Evolutionary conservation across 1,140 invertebrate species (phyloP), one percentile per base, ranked within the genome.

Genomic region (Amphibalanus amphitrite): DNA sequence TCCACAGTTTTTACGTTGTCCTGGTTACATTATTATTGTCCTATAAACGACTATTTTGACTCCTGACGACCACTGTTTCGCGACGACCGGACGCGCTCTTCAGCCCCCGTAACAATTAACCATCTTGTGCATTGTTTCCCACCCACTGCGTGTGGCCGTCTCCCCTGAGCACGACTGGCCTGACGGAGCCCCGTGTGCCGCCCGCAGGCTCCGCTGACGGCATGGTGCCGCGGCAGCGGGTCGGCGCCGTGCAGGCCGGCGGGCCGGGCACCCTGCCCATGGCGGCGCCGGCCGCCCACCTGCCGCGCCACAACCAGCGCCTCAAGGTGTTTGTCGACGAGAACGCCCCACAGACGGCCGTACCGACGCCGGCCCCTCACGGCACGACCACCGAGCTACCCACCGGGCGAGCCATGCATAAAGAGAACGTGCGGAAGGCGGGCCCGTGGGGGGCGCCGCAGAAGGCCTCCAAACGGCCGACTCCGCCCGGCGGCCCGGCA

Each of bases 401-500:
- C 1, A 26, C 64, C 8, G 71, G 6, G 47, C 69, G 67, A 20
- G 17, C 25, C 28, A 20, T 59, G 28, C 28, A 67, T 13, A 71
- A 71, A 28, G 71, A 71, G 64, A 71, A 71, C 64, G 29, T 59
- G 47, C 47, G 47, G 13, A 59, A 59, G 47, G 47, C 47, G 6
- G 47, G 47, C 1, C 47, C 47, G 47, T 59, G 47, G 47, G 47
- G 47, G 23, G 47, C 6, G 47, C 47, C 40, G 64, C 33, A 8
- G 71, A 28, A 38, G 28, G 47, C 71, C 15, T 29, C 59, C n/a
- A 71, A 71, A 28, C 69, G 71, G 71, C 68, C 28, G 67, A 29
- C 68, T n/a, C n/a, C n/a, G n/a, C 26, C 68, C 68, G 26, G 28
- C 71, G 28, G 47, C 69, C 1, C 4, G 6, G 3, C n/a, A 6